These are phyloP conservation scores for Phodopus roborovskii DNA, from an alignment of 2,113 vertebrate species.

Conservation along the genomic window DNA sequence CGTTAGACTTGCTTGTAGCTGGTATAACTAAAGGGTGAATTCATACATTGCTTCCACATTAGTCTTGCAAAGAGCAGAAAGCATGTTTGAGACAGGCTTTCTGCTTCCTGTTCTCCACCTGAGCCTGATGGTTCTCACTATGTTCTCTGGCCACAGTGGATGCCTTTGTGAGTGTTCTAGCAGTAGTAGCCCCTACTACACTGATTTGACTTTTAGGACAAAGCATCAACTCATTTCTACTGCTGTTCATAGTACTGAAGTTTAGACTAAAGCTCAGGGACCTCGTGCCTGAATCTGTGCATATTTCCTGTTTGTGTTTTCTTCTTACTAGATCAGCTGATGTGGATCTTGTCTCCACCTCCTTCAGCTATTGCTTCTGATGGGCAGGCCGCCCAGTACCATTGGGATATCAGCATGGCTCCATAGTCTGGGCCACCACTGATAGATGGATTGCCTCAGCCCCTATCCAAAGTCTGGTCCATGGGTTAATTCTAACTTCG, in stretches of 20 bases:
- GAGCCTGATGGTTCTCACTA: neutral
- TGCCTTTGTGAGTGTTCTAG: too few relatives aligned
- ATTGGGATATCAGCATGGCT: neutral
- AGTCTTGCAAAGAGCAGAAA: neutral
- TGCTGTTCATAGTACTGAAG: neutral
- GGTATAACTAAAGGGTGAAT: neutral
- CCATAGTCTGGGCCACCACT: neutral
- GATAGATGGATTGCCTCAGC: neutral
- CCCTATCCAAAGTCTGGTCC: neutral
- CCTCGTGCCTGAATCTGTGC: neutral
- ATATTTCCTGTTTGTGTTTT: neutral
- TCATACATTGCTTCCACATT: neutral
- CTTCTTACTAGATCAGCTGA: neutral
- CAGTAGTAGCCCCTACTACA: too few relatives aligned
- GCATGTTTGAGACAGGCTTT: neutral
- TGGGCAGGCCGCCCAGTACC: neutral
- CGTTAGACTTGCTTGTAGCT: neutral
- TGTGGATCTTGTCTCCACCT: neutral
- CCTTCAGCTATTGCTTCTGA: neutral
- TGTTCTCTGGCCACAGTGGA: too few relatives aligned
- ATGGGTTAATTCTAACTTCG: neutral
- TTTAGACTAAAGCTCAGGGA: neutral
- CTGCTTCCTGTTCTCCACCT: neutral
- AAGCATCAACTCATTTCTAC: neutral
- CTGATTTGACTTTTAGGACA: neutral